Evolutionary conservation across 2,888 invertebrate genomes (phyloP), one percentile per base, ranked within the genome.

Genomic region (Hyppa rectilinea): DNA sequence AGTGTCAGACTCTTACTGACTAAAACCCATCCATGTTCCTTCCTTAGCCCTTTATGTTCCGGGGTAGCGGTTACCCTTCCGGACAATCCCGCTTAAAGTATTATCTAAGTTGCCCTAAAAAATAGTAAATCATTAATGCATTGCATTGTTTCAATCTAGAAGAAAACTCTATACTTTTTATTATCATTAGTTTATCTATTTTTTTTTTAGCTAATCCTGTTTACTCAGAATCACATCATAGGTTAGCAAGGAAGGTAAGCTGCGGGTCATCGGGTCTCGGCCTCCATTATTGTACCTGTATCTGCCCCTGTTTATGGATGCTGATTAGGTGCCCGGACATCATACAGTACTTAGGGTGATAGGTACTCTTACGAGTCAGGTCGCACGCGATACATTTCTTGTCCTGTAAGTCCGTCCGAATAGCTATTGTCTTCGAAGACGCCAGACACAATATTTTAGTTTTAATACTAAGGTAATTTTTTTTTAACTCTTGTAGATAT

Each of bases 341-440:
- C 40, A 14, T 38, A 29, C 38, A 58, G n/a, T 14, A n/a, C 36
- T 26, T 43, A 71, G 61, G 23, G 31, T 55, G 55, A 60, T 65
- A n/a, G n/a, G 67, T 52, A 64, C 74, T 75, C 58, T n/a, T n/a
- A 6, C 9, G 43, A 70, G 59, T 58, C 47, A 34, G 31, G 63
- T 36, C 50, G 26, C 56, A 64, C 59, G 56, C 56, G 56, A 38
- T 56, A 4, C 65, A 81, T 82, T 34, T 10, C 68, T 68, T 59
- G 60, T 62, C 49, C 59, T 9, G 20, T 47, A 61, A 49, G 31
- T 58, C 59, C 38, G 4, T n/a, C 7, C 43, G 26, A 26, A 26
- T 23, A 5, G 20, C 5, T 20, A 38, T 36, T 14, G 14, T 29
- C 12, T 29, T 47, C 31, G 2, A 6, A n/a, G 47, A 4, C 26